Percentiles rank a stretch among this genome's conserved stretches.
These are phyloP conservation scores for Tolmerus cingulatus DNA, from an alignment of 2,888 invertebrate species.

Conservation along the genomic window DNA sequence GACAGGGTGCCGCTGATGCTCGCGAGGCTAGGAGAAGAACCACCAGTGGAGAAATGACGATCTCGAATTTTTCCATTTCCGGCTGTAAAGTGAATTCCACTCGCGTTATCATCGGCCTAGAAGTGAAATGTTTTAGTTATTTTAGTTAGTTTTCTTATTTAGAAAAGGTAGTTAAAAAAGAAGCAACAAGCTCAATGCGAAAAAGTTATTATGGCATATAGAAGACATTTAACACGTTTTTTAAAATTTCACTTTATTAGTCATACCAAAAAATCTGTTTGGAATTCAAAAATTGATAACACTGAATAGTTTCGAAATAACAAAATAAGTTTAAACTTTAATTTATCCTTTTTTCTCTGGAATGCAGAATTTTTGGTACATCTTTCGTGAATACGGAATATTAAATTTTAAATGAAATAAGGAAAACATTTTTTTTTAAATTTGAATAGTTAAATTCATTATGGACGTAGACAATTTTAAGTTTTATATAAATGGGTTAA, in stretches of 20 bases:
- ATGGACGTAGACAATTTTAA: too few species aligned
- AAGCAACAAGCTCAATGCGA: background rate
- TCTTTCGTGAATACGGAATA: background rate
- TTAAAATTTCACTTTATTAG: background rate
- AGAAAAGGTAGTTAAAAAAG: background rate
- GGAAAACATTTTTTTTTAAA: background rate
- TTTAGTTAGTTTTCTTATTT: background rate
- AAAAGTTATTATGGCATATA: background rate
- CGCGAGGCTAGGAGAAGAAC: constrained; percentile 63
- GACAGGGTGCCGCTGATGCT: constrained; percentile 69
- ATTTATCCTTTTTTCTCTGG: background rate
- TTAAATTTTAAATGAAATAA: background rate
- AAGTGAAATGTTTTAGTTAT: background rate
- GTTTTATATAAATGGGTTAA: background rate
- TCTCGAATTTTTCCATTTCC: constrained; percentile 66
- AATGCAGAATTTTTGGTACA: background rate
- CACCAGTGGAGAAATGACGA: constrained; percentile 65
- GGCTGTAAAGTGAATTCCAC: constrained; percentile 78
- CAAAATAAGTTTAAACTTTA: background rate
- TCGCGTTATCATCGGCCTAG: constrained; percentile 74
- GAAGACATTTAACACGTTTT: background rate
- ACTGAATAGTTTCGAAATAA: too few species aligned
- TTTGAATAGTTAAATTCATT: background rate
- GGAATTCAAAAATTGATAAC: background rate
- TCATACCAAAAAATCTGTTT: background rate